Evolutionary conservation across 1,140 invertebrate genomes (phyloP), one percentile per base, ranked within the genome.

Genomic region (Aphidius ervi): DNA sequence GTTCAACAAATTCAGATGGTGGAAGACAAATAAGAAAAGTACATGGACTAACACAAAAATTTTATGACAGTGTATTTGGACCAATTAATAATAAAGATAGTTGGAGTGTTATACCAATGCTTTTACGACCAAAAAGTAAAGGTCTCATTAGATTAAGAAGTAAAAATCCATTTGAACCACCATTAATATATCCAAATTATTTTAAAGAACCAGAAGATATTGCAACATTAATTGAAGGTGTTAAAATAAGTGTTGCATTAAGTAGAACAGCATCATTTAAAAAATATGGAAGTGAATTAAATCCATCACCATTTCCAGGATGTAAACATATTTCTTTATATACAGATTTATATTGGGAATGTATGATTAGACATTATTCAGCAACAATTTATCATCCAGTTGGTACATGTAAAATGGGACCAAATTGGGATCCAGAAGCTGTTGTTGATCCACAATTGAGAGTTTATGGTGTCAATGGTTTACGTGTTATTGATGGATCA

Each of bases 391-490:
- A 94, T 71, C 93, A 96, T 82, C 92, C 93, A 0, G 87, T 92
- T 0, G 93, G 93, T 0, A 95, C 94, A 0, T 92, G 90, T 56
- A 96, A 94, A 74, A 98, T 98, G 95, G 95, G 94, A 0, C 89
- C 90, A 0, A 86, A 87, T 52, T 89, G 87, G 84, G 93, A 95
- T 72, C 80, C 84, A 8, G 86, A 87, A 5, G 91, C 93, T 0
- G 95, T 97, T 0, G 94, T 97, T 0, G 94, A 97, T 76, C 87
- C 89, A 8, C 83, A 91, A 68, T 77, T 94, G 0, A 80, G 85
- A 55, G 92, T 94, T 4, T 91, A 93, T 65, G 92, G 92, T 1
- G 78, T 94, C 0, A 83, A 84, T 61, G 89, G 89, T 0, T 72
- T 95, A 5, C 80, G 92, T 5, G 92, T 94, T 0, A 87, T 92